These are phyloP conservation scores for Brachionus koreanus DNA, from an alignment of 1,140 invertebrate species.

Conservation along the genomic window DNA sequence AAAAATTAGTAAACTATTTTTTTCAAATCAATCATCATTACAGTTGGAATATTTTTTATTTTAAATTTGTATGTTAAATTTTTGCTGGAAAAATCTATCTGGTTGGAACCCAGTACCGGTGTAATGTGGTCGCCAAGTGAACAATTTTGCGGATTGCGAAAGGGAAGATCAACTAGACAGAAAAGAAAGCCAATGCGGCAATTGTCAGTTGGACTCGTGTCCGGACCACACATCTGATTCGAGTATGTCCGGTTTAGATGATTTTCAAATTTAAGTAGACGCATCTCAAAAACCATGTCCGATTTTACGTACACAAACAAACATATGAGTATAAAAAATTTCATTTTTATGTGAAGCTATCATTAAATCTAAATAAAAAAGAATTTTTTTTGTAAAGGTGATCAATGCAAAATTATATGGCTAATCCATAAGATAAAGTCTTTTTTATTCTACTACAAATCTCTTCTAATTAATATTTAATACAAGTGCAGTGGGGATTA, in stretches of 20 bases:
- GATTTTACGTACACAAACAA: background rate
- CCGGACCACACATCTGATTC: background rate
- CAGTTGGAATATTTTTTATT: slow-evolving; percentile 35
- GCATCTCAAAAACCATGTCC: slow-evolving; percentile 34
- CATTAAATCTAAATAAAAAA: background rate
- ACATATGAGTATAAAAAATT: background rate
- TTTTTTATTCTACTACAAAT: background rate
- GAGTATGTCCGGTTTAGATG: slow-evolving; percentile 12
- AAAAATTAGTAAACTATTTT: background rate
- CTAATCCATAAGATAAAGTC: background rate
- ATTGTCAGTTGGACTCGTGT: background rate
- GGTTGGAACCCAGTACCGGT: background rate
- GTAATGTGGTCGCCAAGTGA: slow-evolving; percentile 40
- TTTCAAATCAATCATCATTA: background rate
- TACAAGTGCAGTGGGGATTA: background rate
- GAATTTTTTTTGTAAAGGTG: background rate
- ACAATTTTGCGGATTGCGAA: slow-evolving; percentile 44
- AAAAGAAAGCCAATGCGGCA: slow-evolving; percentile 42
- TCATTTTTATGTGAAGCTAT: slow-evolving; percentile 17
- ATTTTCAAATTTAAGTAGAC: slow-evolving; percentile 4
- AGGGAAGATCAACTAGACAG: slow-evolving; percentile 39
- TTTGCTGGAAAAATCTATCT: background rate
- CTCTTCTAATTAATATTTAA: background rate
- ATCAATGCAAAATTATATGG: background rate
- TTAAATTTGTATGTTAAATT: background rate